These are phyloP conservation scores for Pimpla rufipes DNA, from an alignment of 2,888 invertebrate genomes.

Conservation along the genomic window DNA sequence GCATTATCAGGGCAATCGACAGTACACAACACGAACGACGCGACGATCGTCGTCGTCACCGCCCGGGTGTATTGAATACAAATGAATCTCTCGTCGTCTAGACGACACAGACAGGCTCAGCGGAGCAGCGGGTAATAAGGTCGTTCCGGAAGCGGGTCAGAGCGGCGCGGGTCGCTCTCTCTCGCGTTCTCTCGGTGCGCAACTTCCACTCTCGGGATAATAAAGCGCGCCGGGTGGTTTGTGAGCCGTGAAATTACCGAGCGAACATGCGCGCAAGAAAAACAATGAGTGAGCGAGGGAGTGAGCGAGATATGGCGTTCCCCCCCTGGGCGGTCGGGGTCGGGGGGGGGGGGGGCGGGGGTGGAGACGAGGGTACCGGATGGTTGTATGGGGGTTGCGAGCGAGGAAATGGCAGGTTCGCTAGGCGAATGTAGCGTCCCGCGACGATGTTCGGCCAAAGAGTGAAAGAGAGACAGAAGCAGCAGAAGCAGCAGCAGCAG, in stretches of 20 bases:
- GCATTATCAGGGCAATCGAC: too few species aligned
- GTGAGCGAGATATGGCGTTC: conserved; percentile 18
- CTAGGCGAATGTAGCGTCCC: conserved; percentile 53
- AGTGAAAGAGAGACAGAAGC: conserved; percentile 48
- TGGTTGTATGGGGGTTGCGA: conserved; percentile 47
- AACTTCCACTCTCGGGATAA: conserved; percentile 73
- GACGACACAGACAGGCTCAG: conserved; percentile 44
- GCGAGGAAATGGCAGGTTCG: conserved; percentile 59
- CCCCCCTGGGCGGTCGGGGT: conserved; percentile 1
- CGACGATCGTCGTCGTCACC: too few species aligned
- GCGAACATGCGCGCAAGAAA: conserved; percentile 69
- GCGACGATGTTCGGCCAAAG: conserved; percentile 47
- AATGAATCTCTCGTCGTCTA: conserved; percentile 41
- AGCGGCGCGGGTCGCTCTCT: conserved; percentile 49
- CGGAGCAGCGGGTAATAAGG: conserved; percentile 67
- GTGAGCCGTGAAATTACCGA: conserved; percentile 74
- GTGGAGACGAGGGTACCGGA: neutral
- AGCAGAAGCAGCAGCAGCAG: neutral
- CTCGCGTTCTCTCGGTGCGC: conserved; percentile 50
- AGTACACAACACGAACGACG: too few species aligned
- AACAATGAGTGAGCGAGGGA: conserved; percentile 67
- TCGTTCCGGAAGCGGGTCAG: conserved; percentile 70
- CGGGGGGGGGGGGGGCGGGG: neutral
- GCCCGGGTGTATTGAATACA: conserved; percentile 25
- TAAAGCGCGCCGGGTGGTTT: conserved; percentile 72